Percentiles rank a stretch among this genome's conserved stretches.
These are phyloP conservation scores for Charina bottae DNA, from an alignment of 2,113 vertebrate species.

Conservation along the genomic window DNA sequence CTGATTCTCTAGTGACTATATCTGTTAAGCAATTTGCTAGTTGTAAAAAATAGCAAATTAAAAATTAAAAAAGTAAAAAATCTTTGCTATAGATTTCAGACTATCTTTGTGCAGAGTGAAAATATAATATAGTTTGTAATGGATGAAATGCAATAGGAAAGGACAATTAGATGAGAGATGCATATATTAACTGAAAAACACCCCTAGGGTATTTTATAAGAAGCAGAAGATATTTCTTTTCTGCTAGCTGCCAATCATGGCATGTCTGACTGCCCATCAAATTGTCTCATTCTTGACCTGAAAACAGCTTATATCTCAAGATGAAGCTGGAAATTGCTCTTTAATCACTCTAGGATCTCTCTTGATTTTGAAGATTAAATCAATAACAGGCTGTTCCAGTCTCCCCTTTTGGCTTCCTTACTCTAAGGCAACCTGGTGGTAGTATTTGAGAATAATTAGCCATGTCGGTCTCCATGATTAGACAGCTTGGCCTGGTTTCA, in stretches of 20 bases:
- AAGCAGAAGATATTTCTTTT: slow-evolving; percentile 31
- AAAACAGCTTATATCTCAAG: slow-evolving; percentile 61
- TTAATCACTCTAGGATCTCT: slow-evolving; percentile 67
- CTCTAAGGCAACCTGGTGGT: slow-evolving; percentile 57
- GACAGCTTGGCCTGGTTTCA: slow-evolving; percentile 57
- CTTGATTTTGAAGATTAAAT: slow-evolving; percentile 69
- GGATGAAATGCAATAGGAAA: slow-evolving; percentile 48
- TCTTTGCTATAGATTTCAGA: slow-evolving; percentile 57
- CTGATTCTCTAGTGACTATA: slow-evolving; percentile 56
- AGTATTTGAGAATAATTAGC: slow-evolving; percentile 61
- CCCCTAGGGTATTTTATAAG: slow-evolving; percentile 50
- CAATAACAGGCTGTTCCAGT: slow-evolving; percentile 46
- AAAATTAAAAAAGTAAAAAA: not conserved
- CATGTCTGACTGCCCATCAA: slow-evolving; percentile 54
- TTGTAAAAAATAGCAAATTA: too few species aligned
- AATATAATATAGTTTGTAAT: slow-evolving; percentile 54
- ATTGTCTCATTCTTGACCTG: slow-evolving; percentile 59
- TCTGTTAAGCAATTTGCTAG: slow-evolving; percentile 20
- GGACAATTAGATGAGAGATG: slow-evolving; percentile 44
- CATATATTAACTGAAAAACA: slow-evolving; percentile 58
- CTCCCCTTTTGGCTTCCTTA: slow-evolving; percentile 44
- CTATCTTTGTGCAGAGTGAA: slow-evolving; percentile 59
- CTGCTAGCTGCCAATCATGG: slow-evolving; percentile 62
- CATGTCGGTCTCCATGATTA: slow-evolving; percentile 22
- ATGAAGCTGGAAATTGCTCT: slow-evolving; percentile 67